Percentiles rank a stretch among this genome's conserved stretches.
phyloP scores from a whole-genome alignment of 2,113 vertebrate species.

The Catharus bicknelli region DNA sequence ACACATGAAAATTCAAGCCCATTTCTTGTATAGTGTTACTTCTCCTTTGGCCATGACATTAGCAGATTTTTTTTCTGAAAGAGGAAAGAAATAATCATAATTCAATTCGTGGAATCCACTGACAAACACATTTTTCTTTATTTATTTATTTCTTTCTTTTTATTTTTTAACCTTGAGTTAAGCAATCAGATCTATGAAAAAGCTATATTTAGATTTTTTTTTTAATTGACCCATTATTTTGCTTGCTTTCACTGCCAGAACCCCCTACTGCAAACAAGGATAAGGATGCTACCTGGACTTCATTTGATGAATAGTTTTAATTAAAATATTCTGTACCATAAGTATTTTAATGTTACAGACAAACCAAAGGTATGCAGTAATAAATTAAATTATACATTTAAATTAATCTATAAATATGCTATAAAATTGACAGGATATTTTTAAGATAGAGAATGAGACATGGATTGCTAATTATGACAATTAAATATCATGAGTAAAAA shows the following conservation, averaged over 20 bases:
- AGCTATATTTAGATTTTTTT: constrained; percentile 77
- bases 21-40: not conserved
- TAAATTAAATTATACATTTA: constrained; percentile 84
- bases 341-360: constrained; percentile 87
- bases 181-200: constrained; percentile 72
- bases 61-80: constrained; percentile 41
- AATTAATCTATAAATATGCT: constrained; percentile 85
- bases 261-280: constrained; percentile 81
- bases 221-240: constrained; percentile 86
- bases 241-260: constrained; percentile 74
- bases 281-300: constrained; percentile 80
- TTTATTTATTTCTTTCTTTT: not conserved
- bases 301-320: constrained; percentile 87
- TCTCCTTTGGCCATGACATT: constrained; percentile 20
- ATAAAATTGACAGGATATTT: constrained; percentile 78
- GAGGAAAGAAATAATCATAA: not conserved
- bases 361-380: constrained; percentile 80
- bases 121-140: constrained; percentile 22
- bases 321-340: constrained; percentile 87
- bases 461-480: constrained; percentile 81
- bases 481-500: constrained; percentile 77
- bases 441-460: constrained; percentile 72
- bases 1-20: not conserved
- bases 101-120: constrained; percentile 60
- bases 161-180: constrained; percentile 36